Percentiles rank a stretch among this genome's conserved stretches.
Evolutionary conservation across 2,113 vertebrate species (phyloP).

Genomic region (Illadopsis cleaveri): DNA sequence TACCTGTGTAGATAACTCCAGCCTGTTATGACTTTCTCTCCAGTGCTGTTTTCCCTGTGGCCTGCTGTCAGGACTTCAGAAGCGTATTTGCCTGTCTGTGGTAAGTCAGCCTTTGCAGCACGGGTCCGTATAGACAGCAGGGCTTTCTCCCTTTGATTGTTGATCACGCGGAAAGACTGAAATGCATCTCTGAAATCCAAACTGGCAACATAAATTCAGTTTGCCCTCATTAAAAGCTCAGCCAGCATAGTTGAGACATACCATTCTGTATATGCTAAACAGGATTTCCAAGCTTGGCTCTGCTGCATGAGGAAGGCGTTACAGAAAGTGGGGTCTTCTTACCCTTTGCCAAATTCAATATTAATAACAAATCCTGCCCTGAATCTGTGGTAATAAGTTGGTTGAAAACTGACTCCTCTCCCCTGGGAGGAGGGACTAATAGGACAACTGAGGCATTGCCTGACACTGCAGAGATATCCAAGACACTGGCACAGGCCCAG

Average conservation of each 20-base stretch:
- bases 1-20: conserved; percentile 36
- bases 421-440: neutral
- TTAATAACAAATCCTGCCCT: conserved; percentile 19
- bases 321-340: conserved; percentile 8
- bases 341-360: conserved; percentile 25
- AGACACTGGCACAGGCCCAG: conserved; percentile 5
- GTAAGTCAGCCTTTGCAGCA: conserved; percentile 35
- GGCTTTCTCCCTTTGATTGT: neutral
- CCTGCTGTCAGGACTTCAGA: conserved; percentile 33
- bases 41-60: conserved; percentile 19
- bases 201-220: conserved; percentile 16
- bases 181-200: conserved; percentile 34
- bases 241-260: neutral
- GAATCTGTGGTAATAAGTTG: neutral
- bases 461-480: neutral
- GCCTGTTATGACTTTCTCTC: conserved; percentile 26
- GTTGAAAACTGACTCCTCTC: conserved; percentile 21
- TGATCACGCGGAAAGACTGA: neutral
- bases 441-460: conserved; percentile 16
- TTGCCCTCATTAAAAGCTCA: conserved; percentile 35
- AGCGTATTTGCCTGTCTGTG: neutral
- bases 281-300: neutral
- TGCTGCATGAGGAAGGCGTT: neutral
- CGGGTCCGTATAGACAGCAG: neutral
- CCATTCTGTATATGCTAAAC: conserved; percentile 1